These are phyloP conservation scores for Sminthopsis crassicaudata DNA, from an alignment of 2,113 vertebrate genomes.

Conservation along the genomic window DNA sequence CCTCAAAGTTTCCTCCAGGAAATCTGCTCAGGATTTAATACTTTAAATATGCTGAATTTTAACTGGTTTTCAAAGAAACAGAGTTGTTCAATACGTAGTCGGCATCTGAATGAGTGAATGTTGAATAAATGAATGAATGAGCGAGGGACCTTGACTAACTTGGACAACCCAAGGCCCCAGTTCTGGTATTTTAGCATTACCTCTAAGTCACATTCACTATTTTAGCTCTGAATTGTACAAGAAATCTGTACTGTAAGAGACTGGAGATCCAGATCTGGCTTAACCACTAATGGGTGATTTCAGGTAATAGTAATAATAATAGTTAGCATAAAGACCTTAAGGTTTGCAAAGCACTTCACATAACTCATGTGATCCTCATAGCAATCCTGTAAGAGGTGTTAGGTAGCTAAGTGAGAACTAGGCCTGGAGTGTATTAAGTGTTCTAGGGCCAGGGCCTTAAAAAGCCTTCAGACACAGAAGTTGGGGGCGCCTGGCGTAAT, in stretches of 20 bases:
- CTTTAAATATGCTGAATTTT: background rate
- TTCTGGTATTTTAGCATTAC: background rate
- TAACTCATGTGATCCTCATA: background rate
- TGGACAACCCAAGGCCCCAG: background rate
- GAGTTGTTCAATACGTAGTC: background rate
- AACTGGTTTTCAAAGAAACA: background rate
- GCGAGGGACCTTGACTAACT: background rate
- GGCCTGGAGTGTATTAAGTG: background rate
- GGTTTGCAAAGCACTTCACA: background rate
- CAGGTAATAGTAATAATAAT: too few relatives aligned
- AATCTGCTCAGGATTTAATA: background rate
- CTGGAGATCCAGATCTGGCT: background rate
- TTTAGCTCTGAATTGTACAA: background rate
- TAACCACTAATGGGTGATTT: background rate
- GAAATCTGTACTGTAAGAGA: background rate
- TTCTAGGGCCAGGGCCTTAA: background rate
- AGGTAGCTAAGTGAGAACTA: background rate
- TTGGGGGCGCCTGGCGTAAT: background rate
- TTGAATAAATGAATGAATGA: background rate
- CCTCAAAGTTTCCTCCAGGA: background rate
- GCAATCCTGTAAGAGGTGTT: background rate
- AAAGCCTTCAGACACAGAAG: fast-evolving
- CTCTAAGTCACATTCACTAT: background rate
- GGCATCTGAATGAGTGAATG: background rate
- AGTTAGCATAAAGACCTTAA: background rate